phyloP scores from a whole-genome alignment of 2,888 invertebrate species.

The Trilocha varians region DNA sequence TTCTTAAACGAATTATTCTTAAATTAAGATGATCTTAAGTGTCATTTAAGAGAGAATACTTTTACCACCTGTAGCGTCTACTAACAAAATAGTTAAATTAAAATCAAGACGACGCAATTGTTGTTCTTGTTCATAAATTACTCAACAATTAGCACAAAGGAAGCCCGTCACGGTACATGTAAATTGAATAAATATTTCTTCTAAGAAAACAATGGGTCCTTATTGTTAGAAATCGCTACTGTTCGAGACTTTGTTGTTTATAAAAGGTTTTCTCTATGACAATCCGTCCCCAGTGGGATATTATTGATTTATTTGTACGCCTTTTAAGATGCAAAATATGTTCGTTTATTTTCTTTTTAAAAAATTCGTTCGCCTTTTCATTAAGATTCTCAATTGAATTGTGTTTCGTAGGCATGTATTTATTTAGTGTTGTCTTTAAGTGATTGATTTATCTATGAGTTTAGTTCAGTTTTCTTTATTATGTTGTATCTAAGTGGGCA shows the following conservation, averaged over 20 bases:
- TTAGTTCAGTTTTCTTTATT: too few relatives aligned
- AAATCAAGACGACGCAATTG: not conserved
- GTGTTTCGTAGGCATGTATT: too few relatives aligned
- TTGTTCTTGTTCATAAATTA: not conserved
- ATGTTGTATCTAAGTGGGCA: too few relatives aligned
- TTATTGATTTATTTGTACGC: slow-evolving; percentile 5
- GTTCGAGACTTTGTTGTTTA: slow-evolving; percentile 23
- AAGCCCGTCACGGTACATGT: slow-evolving; percentile 8
- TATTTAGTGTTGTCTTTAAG: too few relatives aligned
- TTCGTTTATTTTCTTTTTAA: not conserved
- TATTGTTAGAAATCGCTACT: slow-evolving; percentile 39
- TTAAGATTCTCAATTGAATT: not conserved
- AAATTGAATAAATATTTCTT: not conserved
- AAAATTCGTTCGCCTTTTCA: not conserved
- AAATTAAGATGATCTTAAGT: too few relatives aligned
- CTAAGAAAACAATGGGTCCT: slow-evolving; percentile 3
- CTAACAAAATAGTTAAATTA: too few relatives aligned
- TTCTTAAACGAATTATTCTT: too few relatives aligned
- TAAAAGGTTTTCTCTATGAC: slow-evolving; percentile 10
- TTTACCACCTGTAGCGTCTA: too few relatives aligned
- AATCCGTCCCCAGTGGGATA: slow-evolving; percentile 37
- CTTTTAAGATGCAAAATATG: not conserved
- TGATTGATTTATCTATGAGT: too few relatives aligned
- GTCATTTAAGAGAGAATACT: too few relatives aligned
- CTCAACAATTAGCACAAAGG: slow-evolving; percentile 2